A percentile compares a stretch with the other conserved stretches of the same genome.
phyloP scores from a whole-genome alignment of 2,888 invertebrate genomes.

The Diplolepis rosae region DNA sequence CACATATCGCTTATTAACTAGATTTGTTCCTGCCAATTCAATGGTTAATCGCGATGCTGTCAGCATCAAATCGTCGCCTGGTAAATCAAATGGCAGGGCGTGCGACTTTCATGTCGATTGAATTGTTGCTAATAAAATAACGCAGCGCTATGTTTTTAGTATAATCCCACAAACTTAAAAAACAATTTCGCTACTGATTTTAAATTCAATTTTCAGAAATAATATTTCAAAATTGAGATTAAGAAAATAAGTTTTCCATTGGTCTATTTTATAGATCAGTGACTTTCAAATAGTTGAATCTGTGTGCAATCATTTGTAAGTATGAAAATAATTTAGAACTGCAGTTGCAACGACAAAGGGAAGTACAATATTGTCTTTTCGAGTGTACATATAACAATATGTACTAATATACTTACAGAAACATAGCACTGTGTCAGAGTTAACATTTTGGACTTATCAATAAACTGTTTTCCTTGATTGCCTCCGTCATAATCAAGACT shows the following conservation, averaged over 20 bases:
- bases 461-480: slow-evolving; percentile 35
- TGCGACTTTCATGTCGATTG: slow-evolving; percentile 41
- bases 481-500: slow-evolving; percentile 23
- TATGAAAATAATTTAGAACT: no score
- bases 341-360: slow-evolving; percentile 18
- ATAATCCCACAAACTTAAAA: neutral
- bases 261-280: no score
- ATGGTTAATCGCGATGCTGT: slow-evolving; percentile 68
- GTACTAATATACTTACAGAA: slow-evolving; percentile 44
- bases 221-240: no score
- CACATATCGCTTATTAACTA: slow-evolving; percentile 72
- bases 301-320: no score
- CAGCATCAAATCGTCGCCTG: slow-evolving; percentile 68
- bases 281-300: no score
- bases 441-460: slow-evolving; percentile 37
- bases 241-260: no score
- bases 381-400: slow-evolving; percentile 30
- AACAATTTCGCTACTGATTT: neutral
- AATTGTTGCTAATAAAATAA: slow-evolving; percentile 50
- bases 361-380: slow-evolving; percentile 20
- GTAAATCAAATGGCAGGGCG: slow-evolving; percentile 64
- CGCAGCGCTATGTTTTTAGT: slow-evolving; percentile 57
- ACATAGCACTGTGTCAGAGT: slow-evolving; percentile 60
- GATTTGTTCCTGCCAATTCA: slow-evolving; percentile 68
- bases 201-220: neutral